Evolutionary conservation across 2,113 vertebrate species (phyloP).

Genomic region (Campylomormyrus numenius): DNA sequence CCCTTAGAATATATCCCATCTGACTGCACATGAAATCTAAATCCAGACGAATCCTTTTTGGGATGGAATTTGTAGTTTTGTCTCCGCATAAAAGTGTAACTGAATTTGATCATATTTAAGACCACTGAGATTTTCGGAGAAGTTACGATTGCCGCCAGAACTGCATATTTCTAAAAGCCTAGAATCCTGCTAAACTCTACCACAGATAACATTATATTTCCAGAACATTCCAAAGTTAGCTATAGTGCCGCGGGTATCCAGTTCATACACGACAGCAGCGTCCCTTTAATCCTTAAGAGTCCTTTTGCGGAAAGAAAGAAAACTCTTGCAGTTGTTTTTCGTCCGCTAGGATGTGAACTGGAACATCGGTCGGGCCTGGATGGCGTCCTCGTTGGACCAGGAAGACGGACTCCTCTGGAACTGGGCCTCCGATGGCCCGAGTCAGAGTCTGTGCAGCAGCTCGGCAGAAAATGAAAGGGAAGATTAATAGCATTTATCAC

Average conservation of each 20-base stretch:
- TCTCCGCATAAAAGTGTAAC: background rate
- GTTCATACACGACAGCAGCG: background rate
- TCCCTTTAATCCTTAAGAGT: background rate
- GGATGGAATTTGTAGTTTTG: background rate
- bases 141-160: background rate
- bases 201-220: background rate
- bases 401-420: conserved; percentile 22
- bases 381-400: background rate
- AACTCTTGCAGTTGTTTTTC: background rate
- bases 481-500: conserved; percentile 88
- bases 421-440: conserved; percentile 31
- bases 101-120: background rate
- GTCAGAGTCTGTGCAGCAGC: conserved; percentile 47
- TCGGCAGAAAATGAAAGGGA: conserved; percentile 70
- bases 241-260: background rate
- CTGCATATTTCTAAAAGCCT: background rate
- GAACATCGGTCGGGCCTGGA: background rate
- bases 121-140: background rate
- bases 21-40: background rate
- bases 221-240: background rate
- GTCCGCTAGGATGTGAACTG: background rate
- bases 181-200: background rate
- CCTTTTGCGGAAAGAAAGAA: background rate
- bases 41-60: background rate
- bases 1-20: background rate